Percentiles rank a stretch among this genome's conserved stretches.
phyloP scores from a whole-genome alignment of 2,113 vertebrate species.

The Onychorhynchus coronatus region DNA sequence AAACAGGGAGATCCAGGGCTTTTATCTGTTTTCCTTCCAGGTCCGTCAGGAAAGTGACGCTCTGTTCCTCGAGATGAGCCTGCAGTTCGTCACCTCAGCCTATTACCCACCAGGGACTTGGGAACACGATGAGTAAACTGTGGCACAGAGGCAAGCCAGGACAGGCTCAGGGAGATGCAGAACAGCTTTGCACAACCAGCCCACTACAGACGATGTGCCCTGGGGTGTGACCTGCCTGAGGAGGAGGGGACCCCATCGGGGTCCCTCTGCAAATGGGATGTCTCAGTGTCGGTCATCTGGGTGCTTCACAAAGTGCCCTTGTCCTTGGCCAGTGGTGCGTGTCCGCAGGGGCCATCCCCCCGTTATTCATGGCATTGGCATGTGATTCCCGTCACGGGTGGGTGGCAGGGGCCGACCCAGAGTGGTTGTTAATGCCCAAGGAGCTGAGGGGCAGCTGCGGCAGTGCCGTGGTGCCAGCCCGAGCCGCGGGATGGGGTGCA shows the following conservation, averaged over 20 bases:
- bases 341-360: neutral
- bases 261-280: neutral
- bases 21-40: neutral
- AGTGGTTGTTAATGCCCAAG: rapidly evolving
- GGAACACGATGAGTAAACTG: neutral
- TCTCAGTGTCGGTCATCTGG: rapidly evolving
- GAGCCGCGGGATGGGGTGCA: rapidly evolving
- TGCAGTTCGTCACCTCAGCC: rapidly evolving
- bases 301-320: neutral
- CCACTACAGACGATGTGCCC: neutral
- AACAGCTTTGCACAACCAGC: neutral
- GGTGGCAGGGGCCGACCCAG: neutral
- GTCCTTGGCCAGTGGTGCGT: neutral
- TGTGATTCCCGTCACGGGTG: neutral
- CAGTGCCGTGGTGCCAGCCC: rapidly evolving
- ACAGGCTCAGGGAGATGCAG: rapidly evolving
- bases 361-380: neutral
- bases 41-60: neutral
- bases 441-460: neutral
- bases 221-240: neutral
- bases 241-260: rapidly evolving
- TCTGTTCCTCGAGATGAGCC: neutral
- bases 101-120: neutral
- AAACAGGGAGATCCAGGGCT: neutral
- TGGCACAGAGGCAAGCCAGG: neutral